Conservation (phyloP, 2,888 invertebrate species). For the Drosophila neotestacea region DNA sequence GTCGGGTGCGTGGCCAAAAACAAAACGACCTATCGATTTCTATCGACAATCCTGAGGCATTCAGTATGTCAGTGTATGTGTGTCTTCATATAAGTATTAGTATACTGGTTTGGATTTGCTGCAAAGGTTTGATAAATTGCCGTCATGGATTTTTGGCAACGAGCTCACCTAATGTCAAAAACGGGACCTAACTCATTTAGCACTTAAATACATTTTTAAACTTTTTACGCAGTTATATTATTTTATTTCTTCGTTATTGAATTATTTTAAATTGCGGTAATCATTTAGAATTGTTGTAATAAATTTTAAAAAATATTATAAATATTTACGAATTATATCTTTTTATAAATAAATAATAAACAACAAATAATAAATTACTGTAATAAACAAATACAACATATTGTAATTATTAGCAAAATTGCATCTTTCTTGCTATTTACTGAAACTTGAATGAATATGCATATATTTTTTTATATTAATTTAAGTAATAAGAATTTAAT, state of each 20-base stretch:
- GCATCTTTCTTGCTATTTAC: no score
- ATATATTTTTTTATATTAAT: no score
- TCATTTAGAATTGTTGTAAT: background rate
- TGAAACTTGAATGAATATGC: no score
- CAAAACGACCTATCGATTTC: slow-evolving; percentile 74
- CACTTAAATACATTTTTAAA: slow-evolving; percentile 26
- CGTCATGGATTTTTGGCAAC: slow-evolving; percentile 48
- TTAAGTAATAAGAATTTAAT: no score
- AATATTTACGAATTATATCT: background rate
- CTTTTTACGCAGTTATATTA: background rate
- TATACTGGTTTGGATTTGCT: slow-evolving; percentile 40
- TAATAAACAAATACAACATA: no score
- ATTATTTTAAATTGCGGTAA: background rate
- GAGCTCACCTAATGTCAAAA: slow-evolving; percentile 14
- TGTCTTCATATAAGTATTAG: slow-evolving; percentile 14
- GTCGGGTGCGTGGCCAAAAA: slow-evolving; percentile 60
- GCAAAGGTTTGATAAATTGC: slow-evolving; percentile 59
- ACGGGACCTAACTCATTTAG: slow-evolving; percentile 4
- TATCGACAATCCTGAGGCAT: slow-evolving; percentile 41
- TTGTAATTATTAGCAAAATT: no score
- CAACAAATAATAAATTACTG: background rate
- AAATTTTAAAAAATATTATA: background rate
- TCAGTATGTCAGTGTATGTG: slow-evolving; percentile 4
- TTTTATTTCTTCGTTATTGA: background rate
- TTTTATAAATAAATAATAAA: background rate